phyloP scores from a whole-genome alignment of 2,888 invertebrate species.

The Ornithoptera alexandrae region DNA sequence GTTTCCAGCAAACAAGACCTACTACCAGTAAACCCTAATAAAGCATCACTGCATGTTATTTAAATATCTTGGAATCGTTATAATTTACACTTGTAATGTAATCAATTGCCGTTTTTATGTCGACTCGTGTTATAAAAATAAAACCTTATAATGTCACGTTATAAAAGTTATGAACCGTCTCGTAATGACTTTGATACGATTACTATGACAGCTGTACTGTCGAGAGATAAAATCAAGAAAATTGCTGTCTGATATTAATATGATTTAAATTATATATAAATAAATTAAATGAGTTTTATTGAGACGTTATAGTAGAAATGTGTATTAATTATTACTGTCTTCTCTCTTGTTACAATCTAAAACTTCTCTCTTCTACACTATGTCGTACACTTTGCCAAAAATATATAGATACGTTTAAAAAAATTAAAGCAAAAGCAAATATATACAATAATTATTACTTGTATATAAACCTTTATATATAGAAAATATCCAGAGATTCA shows the following conservation, averaged over 20 bases:
- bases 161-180: slow-evolving; percentile 54
- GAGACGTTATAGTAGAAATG: not conserved
- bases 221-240: slow-evolving; percentile 30
- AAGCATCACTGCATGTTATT: not conserved
- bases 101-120: slow-evolving; percentile 31
- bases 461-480: too few relatives aligned
- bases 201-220: slow-evolving; percentile 45
- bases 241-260: not conserved
- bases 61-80: slow-evolving; percentile 10
- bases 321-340: not conserved
- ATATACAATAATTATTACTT: too few relatives aligned
- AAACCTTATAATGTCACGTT: slow-evolving; percentile 41
- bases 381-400: too few relatives aligned
- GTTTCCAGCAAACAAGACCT: not conserved
- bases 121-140: slow-evolving; percentile 43
- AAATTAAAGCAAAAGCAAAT: too few relatives aligned
- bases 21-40: not conserved
- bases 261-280: not conserved
- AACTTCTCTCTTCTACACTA: too few relatives aligned
- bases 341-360: not conserved
- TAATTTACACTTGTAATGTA: slow-evolving; percentile 15
- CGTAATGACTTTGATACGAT: slow-evolving; percentile 45
- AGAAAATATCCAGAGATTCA: too few relatives aligned
- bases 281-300: not conserved
- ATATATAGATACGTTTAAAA: too few relatives aligned